phyloP scores from a whole-genome alignment of 2,888 invertebrate genomes.

The Oligia strigilis region DNA sequence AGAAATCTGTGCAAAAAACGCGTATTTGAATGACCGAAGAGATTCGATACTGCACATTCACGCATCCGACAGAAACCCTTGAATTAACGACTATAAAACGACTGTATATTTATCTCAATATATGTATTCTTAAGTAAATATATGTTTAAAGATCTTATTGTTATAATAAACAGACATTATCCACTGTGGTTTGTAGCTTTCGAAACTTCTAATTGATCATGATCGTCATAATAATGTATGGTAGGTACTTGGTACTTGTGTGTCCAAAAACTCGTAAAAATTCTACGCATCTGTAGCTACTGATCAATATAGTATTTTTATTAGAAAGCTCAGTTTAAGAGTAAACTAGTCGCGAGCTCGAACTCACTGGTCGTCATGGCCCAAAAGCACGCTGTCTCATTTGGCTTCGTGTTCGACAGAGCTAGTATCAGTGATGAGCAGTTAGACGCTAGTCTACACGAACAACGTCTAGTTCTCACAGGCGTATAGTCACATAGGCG shows the following conservation, averaged over 20 bases:
- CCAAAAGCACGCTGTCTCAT: no score
- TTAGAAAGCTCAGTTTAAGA: not conserved
- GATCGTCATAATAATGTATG: not conserved
- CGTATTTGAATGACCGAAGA: conserved; percentile 12
- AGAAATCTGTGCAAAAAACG: conserved; percentile 21
- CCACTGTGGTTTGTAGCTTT: conserved; percentile 1
- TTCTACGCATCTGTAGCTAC: not conserved
- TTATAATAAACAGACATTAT: conserved; percentile 33
- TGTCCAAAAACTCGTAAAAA: not conserved
- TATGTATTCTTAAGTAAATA: conserved; percentile 4
- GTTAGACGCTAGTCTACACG: no score
- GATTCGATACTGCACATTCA: conserved; percentile 48
- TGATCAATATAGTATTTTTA: not conserved
- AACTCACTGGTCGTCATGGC: no score
- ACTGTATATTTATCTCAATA: conserved; percentile 14
- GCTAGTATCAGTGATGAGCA: no score
- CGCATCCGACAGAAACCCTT: conserved; percentile 28
- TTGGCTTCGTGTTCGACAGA: no score
- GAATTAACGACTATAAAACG: conserved; percentile 30
- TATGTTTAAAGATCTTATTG: conserved; percentile 12
- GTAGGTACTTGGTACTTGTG: not conserved
- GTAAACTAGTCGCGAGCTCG: no score
- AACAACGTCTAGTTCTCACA: no score
- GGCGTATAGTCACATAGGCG: no score
- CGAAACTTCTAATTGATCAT: conserved; percentile 5